Evolutionary conservation across 1,140 invertebrate genomes (phyloP).

Genomic region (Euura saliciscinereae): DNA sequence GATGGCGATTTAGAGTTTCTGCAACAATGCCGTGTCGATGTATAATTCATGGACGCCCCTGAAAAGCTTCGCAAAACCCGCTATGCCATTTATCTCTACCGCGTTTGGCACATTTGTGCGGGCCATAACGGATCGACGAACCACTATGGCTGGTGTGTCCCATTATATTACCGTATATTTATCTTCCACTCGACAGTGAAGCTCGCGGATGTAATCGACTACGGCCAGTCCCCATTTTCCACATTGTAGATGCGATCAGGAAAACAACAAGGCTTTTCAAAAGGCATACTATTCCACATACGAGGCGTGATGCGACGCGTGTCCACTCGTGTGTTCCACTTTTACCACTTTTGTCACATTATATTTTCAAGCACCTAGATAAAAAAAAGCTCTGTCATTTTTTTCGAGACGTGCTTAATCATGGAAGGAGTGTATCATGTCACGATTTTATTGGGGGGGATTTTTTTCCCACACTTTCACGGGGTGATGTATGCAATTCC

Average conservation of each 20-base stretch:
- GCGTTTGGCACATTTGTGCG: constrained; percentile 17
- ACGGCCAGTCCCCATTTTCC: not conserved
- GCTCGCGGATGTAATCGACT: not conserved
- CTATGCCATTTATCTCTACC: not conserved
- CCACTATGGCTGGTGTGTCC: constrained; percentile 10
- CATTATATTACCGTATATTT: not conserved
- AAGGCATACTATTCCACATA: too few relatives aligned
- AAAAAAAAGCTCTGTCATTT: too few relatives aligned
- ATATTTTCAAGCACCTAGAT: too few relatives aligned
- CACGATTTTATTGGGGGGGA: too few relatives aligned
- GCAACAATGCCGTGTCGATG: constrained; percentile 15
- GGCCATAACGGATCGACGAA: constrained; percentile 32
- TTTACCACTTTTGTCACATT: too few relatives aligned
- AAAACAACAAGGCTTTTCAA: not conserved
- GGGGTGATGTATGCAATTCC: too few relatives aligned
- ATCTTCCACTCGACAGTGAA: not conserved
- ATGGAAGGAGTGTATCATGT: too few relatives aligned
- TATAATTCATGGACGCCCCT: constrained; percentile 25
- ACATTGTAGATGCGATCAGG: not conserved
- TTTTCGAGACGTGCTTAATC: too few relatives aligned
- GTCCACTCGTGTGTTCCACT: too few relatives aligned
- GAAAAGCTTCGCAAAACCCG: too few relatives aligned
- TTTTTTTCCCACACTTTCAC: too few relatives aligned
- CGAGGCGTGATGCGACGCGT: too few relatives aligned
- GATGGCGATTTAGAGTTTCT: not conserved